Conservation (phyloP, 2,888 invertebrate species). For the Nomada fabriciana region DNA sequence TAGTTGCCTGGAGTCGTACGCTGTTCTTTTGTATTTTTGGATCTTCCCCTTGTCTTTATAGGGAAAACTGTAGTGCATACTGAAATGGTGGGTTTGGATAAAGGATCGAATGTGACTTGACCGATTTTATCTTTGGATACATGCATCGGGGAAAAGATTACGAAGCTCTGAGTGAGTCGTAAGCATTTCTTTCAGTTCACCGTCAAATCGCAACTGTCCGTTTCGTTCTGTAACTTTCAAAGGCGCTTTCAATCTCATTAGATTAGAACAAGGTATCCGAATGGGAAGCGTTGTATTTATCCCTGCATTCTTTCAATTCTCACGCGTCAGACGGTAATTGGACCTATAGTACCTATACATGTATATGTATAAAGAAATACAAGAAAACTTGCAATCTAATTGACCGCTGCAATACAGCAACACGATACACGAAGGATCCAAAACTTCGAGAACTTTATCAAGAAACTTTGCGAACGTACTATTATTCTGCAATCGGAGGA, state of each 20-base stretch:
- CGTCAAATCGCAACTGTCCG: neutral
- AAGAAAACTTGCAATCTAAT: no score
- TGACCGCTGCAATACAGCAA: no score
- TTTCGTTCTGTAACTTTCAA: constrained; percentile 2
- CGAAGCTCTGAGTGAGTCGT: neutral
- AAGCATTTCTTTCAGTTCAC: neutral
- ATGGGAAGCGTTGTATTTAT: no score
- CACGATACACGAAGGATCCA: neutral
- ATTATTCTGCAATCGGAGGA: constrained; percentile 7
- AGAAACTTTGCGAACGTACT: neutral
- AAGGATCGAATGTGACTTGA: constrained; percentile 12
- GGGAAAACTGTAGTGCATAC: neutral
- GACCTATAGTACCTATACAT: no score
- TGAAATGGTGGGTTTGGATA: constrained; percentile 9
- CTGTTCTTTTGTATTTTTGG: neutral
- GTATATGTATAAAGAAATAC: no score
- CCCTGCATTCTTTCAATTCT: no score
- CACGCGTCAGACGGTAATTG: no score
- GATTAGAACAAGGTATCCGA: no score
- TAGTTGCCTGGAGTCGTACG: neutral
- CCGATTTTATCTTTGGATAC: constrained; percentile 52
- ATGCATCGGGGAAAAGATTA: constrained; percentile 27
- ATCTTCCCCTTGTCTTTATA: neutral
- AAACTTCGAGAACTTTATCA: neutral
- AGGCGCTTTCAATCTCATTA: constrained; percentile 11